Conservation (phyloP, 1,140 invertebrate species). For the Zaprionus africanus region DNA sequence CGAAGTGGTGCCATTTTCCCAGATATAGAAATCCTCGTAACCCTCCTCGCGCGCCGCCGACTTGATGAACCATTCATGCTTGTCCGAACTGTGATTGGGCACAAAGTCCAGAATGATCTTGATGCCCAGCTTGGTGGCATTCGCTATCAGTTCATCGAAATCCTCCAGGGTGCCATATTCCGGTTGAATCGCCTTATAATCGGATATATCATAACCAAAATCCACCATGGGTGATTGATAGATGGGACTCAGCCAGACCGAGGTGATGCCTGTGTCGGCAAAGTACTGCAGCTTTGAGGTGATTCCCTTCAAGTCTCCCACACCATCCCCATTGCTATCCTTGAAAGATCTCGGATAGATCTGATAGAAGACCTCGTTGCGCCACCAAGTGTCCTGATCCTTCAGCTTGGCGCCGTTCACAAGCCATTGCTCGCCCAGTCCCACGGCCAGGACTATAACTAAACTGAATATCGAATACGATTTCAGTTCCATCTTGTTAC, state of each 20-base stretch:
- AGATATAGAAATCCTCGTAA: conserved; percentile 90
- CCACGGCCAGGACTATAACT: conserved; percentile 12
- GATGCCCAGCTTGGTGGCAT: conserved; percentile 85
- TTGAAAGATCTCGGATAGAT: conserved; percentile 71
- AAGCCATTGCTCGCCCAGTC: background rate
- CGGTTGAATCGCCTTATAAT: conserved; percentile 89
- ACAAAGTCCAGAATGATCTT: conserved; percentile 82
- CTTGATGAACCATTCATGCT: conserved; percentile 89
- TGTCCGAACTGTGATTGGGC: conserved; percentile 90
- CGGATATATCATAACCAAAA: conserved; percentile 89
- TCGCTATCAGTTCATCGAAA: conserved; percentile 88
- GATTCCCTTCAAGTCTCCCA: conserved; percentile 78
- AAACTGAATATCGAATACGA: conserved; percentile 22
- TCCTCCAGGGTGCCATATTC: conserved; percentile 90
- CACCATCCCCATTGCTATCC: conserved; percentile 68
- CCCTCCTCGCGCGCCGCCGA: conserved; percentile 86
- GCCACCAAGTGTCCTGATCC: conserved; percentile 61
- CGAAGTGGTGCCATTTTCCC: conserved; percentile 85
- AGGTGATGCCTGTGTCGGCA: conserved; percentile 86
- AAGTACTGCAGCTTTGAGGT: conserved; percentile 85
- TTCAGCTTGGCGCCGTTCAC: background rate
- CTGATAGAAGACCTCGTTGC: conserved; percentile 71
- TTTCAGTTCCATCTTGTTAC: conserved; percentile 46
- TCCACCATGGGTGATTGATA: conserved; percentile 89
- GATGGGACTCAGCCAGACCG: conserved; percentile 90